A percentile compares a stretch with the other conserved stretches of the same genome.
Evolutionary conservation across 2,888 invertebrate species (phyloP).

Genomic region (Hirudinaria manillensis): DNA sequence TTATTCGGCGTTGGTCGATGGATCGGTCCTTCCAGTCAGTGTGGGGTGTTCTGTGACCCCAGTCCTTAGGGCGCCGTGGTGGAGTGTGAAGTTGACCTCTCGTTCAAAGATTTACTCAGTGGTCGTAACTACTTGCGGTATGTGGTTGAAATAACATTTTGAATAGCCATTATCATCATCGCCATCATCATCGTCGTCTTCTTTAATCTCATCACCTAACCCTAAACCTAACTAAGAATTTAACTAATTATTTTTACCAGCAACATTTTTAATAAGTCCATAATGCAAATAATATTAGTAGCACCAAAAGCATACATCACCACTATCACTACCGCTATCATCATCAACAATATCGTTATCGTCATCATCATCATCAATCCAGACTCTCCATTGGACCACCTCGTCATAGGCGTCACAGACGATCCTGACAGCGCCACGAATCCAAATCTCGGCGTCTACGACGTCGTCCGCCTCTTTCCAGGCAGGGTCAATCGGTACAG

Average conservation of each 20-base stretch:
- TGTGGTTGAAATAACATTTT: background rate
- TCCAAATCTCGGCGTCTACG: background rate
- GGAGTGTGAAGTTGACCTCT: conserved; percentile 11
- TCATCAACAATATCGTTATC: no score
- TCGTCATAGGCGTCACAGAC: conserved; percentile 22
- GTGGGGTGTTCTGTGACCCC: background rate
- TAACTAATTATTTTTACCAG: no score
- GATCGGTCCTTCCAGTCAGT: background rate
- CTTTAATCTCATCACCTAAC: no score
- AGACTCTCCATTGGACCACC: conserved; percentile 16
- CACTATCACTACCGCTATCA: no score
- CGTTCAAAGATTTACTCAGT: conserved; percentile 18
- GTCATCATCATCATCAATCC: background rate
- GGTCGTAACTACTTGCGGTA: conserved; percentile 25
- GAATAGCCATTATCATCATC: no score
- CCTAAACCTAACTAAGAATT: no score
- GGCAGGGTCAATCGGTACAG: background rate
- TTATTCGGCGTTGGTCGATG: conserved; percentile 10
- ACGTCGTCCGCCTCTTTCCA: background rate
- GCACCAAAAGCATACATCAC: no score
- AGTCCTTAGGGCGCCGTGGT: conserved; percentile 13
- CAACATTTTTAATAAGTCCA: no score
- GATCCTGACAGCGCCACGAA: background rate
- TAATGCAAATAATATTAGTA: no score
- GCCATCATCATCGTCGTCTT: no score